Evolutionary conservation across 2,797 vertebrate genomes (phyloP).

Genomic region (Pseudotriccus pelzelni): DNA sequence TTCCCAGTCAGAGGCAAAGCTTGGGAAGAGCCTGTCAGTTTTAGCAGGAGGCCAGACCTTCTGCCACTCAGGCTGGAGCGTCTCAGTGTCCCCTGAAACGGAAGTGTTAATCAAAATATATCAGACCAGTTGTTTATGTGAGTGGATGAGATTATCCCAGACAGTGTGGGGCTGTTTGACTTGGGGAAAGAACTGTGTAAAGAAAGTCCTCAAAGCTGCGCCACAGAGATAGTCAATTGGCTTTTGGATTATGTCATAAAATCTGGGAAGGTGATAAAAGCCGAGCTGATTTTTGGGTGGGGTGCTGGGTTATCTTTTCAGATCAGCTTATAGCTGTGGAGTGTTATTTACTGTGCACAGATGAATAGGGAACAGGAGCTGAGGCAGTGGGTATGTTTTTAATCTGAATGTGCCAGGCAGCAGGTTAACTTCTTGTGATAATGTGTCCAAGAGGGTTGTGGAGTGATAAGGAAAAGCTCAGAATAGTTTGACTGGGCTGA

Average conservation of each 20-base stretch:
- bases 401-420: constrained; percentile 27
- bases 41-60: background rate
- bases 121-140: constrained; percentile 40
- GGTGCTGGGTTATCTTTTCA: background rate
- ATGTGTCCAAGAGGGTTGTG: background rate
- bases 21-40: background rate
- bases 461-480: background rate
- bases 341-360: background rate
- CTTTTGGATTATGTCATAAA: constrained; percentile 4
- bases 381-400: background rate
- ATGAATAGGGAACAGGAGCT: background rate
- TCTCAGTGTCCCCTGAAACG: background rate
- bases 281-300: background rate
- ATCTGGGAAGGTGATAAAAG: constrained; percentile 43
- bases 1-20: background rate
- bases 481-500: background rate
- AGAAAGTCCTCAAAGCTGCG: background rate
- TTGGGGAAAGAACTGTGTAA: background rate
- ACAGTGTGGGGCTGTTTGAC: constrained; percentile 20
- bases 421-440: background rate
- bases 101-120: constrained; percentile 52
- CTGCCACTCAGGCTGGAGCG: background rate
- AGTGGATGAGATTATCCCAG: constrained; percentile 25
- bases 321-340: background rate
- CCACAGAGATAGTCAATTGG: background rate